Conservation (phyloP, 2,797 vertebrate genomes). For the Melanotaenia pygmaea region DNA sequence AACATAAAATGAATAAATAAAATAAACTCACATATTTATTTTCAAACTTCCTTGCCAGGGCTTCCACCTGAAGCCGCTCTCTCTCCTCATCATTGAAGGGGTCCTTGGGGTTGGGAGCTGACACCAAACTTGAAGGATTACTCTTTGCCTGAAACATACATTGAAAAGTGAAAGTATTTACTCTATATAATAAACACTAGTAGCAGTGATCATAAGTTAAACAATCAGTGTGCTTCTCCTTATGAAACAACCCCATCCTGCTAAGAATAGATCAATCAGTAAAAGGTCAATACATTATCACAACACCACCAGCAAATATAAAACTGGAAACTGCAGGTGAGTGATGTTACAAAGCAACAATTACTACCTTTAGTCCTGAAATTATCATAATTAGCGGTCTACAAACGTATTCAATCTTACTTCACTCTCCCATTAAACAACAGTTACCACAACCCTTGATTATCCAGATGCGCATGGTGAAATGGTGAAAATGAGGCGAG, state of each 20-base stretch:
- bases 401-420: not conserved
- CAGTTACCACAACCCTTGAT: not conserved
- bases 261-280: not conserved
- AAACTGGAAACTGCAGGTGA: not conserved
- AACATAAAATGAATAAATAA: not conserved
- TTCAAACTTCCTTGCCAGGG: conserved; percentile 94
- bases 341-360: conserved; percentile 8
- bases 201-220: conserved; percentile 2
- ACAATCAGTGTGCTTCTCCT: not conserved
- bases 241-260: not conserved
- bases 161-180: not conserved
- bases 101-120: conserved; percentile 74
- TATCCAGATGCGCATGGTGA: conserved; percentile 6
- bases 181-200: not conserved
- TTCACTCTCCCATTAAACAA: not conserved
- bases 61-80: conserved; percentile 90
- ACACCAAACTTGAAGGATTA: conserved; percentile 50
- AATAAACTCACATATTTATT: conserved; percentile 94
- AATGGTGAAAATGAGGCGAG: conserved; percentile 18
- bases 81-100: conserved; percentile 89
- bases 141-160: conserved; percentile 78
- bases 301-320: not conserved
- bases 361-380: no score
- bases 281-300: conserved; percentile 13
- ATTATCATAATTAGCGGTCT: no score